A percentile compares a stretch with the other conserved stretches of the same genome.
Conservation (phyloP, 2,888 invertebrate genomes). For the Lasioglossum zephyrum region DNA sequence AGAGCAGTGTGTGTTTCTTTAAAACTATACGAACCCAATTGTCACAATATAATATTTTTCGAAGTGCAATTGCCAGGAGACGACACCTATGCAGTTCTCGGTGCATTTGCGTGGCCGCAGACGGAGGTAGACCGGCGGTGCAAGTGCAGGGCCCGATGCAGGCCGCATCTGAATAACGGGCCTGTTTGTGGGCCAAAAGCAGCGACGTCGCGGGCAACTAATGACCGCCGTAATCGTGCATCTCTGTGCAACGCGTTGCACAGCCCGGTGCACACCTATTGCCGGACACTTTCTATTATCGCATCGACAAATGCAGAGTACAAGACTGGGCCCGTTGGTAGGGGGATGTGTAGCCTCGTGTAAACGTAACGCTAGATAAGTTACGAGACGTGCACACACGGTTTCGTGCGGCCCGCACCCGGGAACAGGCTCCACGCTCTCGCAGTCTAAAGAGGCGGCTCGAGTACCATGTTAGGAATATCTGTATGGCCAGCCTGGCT, state of each 20-base stretch:
- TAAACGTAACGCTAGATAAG: constrained; percentile 73
- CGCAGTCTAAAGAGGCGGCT: constrained; percentile 55
- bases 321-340: constrained; percentile 12
- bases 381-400: constrained; percentile 56
- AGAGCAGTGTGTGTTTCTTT: too few relatives aligned
- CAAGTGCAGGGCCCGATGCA: not conserved
- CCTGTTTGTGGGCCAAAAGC: constrained; percentile 45
- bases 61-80: not conserved
- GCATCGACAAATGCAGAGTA: constrained; percentile 70
- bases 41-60: not conserved
- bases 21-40: too few relatives aligned
- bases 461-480: constrained; percentile 77
- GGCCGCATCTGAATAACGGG: constrained; percentile 24
- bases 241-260: constrained; percentile 27
- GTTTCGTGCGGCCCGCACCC: constrained; percentile 42
- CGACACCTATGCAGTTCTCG: not conserved
- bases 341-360: constrained; percentile 55
- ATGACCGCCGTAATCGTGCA: constrained; percentile 61
- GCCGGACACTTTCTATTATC: constrained; percentile 70
- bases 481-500: constrained; percentile 68
- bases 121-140: constrained; percentile 1
- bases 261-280: constrained; percentile 10
- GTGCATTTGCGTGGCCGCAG: not conserved
- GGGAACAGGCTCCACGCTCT: constrained; percentile 49
- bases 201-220: constrained; percentile 49